Conservation (phyloP, 2,113 vertebrate genomes). For the Phrynosoma platyrhinos region DNA sequence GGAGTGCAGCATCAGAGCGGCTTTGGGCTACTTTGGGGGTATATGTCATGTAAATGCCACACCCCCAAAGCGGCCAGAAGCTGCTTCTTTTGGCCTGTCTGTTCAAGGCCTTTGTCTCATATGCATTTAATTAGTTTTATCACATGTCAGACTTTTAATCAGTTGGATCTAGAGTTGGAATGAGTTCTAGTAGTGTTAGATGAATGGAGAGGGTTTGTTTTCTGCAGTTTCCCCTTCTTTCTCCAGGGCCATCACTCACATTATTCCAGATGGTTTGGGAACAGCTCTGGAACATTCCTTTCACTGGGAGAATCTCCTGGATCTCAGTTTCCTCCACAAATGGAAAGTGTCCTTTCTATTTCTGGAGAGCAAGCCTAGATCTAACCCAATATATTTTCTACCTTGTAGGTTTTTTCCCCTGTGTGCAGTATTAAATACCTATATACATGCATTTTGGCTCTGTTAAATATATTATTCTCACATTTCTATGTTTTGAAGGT, state of each 20-base stretch:
- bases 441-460: too few relatives aligned
- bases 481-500: not conserved
- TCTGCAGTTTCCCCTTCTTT: not conserved
- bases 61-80: too few relatives aligned
- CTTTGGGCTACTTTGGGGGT: too few relatives aligned
- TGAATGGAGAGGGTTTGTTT: not conserved
- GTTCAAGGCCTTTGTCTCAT: too few relatives aligned
- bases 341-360: not conserved
- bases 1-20: too few relatives aligned
- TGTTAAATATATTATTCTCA: not conserved
- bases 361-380: not conserved
- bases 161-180: too few relatives aligned
- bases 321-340: not conserved
- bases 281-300: not conserved
- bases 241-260: not conserved
- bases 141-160: too few relatives aligned
- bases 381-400: not conserved
- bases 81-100: too few relatives aligned
- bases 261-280: not conserved
- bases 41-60: too few relatives aligned
- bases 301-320: not conserved
- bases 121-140: not conserved
- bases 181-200: not conserved
- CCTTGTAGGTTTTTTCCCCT: not conserved
- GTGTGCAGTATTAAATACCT: not conserved